Evolutionary conservation across 2,113 vertebrate genomes (phyloP), one percentile per base, ranked within the genome.

Genomic region (Eonycteris spelaea): DNA sequence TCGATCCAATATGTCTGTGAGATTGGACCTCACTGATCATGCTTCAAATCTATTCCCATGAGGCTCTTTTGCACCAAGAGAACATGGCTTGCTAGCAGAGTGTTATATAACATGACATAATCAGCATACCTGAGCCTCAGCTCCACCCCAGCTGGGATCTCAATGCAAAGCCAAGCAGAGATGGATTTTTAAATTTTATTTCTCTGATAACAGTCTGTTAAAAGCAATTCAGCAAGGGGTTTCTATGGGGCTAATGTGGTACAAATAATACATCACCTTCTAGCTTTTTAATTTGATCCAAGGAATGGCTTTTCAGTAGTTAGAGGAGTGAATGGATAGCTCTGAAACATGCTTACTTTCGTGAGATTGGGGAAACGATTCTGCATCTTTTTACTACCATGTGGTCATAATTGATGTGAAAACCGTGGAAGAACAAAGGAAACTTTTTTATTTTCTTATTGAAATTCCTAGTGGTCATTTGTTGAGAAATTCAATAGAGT

Each of bases 401-500:
- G 19, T 84, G 43, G 45, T 75, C 48, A 18, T 78, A 92, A 73
- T 2, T 86, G 59, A 85, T 85, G 38, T 70, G 30, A 74, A 85
- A 83, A 86, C 7, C 2, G 7, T 21, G 16, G 55, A 80, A 96
- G 40, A 90, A 5, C 65, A 85, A 88, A 91, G 65, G 26, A 71
- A 88, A 94, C 18, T 26, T 94, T 79, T 86, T 86, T 77, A 21
- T 90, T 82, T 94, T 86, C 67, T 90, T 67, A 6, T 82, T 90
- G n/a, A 90, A 92, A 85, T 73, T 92, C 30, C 45, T 75, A 57
- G 48, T 10, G 45, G n/a, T 79, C 38, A 80, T 85, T 96, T 78
- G 77, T 82, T 95, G 55, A 95, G 87, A 90, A 77, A 94, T 92
- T 94, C 63, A 84, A 77, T 95, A 84, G 35, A 75, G 40, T 63